Evolutionary conservation across 1,140 invertebrate species (phyloP).

Genomic region (Limonius californicus): DNA sequence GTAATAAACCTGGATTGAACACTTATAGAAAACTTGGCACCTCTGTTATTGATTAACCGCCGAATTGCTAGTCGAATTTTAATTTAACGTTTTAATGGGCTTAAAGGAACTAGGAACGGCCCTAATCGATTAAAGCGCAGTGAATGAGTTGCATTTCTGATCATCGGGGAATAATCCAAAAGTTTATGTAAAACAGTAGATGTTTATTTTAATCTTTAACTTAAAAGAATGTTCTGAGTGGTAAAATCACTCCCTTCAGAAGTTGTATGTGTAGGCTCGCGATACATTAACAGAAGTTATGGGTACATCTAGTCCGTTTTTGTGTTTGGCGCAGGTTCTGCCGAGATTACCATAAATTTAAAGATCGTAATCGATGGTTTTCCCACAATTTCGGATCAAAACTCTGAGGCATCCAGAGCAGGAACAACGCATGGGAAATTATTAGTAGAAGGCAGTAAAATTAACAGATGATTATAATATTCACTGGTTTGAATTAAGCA

Average conservation of each 20-base stretch:
- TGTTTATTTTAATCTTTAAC: background rate
- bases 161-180: background rate
- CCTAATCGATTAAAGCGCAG: background rate
- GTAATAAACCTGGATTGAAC: constrained; percentile 32
- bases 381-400: too few relatives aligned
- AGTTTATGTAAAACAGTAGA: background rate
- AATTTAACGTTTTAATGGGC: constrained; percentile 9
- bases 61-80: constrained; percentile 14
- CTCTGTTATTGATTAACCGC: constrained; percentile 28
- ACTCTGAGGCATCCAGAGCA: too few relatives aligned
- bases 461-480: too few relatives aligned
- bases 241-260: background rate
- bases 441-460: too few relatives aligned
- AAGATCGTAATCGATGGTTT: too few relatives aligned
- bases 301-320: background rate
- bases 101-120: background rate
- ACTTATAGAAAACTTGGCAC: constrained; percentile 35
- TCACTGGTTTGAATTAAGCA: too few relatives aligned
- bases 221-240: background rate
- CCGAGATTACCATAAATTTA: too few relatives aligned
- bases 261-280: background rate
- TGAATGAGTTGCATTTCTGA: background rate
- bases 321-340: background rate
- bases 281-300: background rate
- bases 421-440: too few relatives aligned